Percentiles rank a stretch among this genome's conserved stretches.
Evolutionary conservation across 92 coral and sea anemone species (phyloP).

Genomic region (Pocillopora meandrina): DNA sequence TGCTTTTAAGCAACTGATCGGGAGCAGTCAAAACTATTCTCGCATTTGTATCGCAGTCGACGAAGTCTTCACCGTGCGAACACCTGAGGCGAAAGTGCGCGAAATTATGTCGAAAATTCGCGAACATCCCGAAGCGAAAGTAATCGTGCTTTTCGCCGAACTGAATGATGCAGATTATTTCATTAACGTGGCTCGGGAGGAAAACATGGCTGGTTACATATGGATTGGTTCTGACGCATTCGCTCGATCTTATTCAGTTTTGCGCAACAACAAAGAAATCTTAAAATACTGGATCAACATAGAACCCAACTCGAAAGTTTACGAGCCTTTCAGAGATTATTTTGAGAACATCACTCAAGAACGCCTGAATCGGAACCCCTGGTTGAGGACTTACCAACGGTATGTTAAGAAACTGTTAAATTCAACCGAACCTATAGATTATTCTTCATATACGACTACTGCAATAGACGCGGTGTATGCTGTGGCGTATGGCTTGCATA

Average conservation of each 20-base stretch:
- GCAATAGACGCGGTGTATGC: slow-evolving; percentile 89
- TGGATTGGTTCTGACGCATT: slow-evolving; percentile 85
- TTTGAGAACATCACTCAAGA: slow-evolving; percentile 53
- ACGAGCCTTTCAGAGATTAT: slow-evolving; percentile 55
- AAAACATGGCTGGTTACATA: slow-evolving; percentile 67
- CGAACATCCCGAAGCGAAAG: slow-evolving; percentile 61
- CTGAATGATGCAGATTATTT: slow-evolving; percentile 72
- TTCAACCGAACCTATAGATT: slow-evolving; percentile 41
- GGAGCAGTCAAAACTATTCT: slow-evolving; percentile 26
- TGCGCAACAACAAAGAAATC: slow-evolving; percentile 50
- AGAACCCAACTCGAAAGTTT: slow-evolving; percentile 48
- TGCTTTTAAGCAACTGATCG: slow-evolving; percentile 58
- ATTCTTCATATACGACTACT: slow-evolving; percentile 63
- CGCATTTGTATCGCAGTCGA: slow-evolving; percentile 67
- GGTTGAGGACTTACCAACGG: slow-evolving; percentile 52
- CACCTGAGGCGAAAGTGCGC: slow-evolving; percentile 43
- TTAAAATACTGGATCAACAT: slow-evolving; percentile 57
- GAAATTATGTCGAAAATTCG: slow-evolving; percentile 46
- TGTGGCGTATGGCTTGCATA: slow-evolving; percentile 74
- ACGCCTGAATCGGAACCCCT: slow-evolving; percentile 58
- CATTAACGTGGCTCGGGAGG: slow-evolving; percentile 53
- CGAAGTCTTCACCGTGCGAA: slow-evolving; percentile 65
- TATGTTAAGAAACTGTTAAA: slow-evolving; percentile 34
- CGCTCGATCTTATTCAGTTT: slow-evolving; percentile 57
- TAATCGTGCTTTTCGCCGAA: slow-evolving; percentile 74